Conservation (phyloP, 1,140 invertebrate genomes). For the Pseudomyrmex gracilis region DNA sequence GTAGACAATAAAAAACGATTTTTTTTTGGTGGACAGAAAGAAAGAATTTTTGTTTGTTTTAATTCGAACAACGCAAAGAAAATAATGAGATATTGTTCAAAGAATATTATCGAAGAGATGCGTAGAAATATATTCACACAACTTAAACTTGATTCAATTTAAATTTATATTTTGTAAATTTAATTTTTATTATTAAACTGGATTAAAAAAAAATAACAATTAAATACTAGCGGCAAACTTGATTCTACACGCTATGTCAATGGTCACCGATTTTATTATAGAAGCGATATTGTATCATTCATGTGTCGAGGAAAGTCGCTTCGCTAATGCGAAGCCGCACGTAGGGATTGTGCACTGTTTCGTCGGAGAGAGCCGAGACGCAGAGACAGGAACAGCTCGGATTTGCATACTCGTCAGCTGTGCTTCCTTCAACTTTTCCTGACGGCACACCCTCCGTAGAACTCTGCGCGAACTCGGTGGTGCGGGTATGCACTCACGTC, state of each 20-base stretch:
- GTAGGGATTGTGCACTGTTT: conserved; percentile 79
- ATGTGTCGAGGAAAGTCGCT: conserved; percentile 69
- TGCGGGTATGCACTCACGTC: conserved; percentile 71
- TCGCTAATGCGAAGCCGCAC: conserved; percentile 77
- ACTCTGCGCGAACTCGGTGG: conserved; percentile 68
- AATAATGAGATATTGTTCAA: conserved; percentile 2
- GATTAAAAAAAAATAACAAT: no score
- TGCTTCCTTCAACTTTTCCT: conserved; percentile 86
- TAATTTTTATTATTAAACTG: no score
- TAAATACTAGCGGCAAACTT: conserved; percentile 2
- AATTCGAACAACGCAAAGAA: neutral
- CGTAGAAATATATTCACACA: no score
- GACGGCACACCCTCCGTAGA: conserved; percentile 78
- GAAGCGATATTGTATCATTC: neutral
- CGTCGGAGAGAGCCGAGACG: conserved; percentile 64
- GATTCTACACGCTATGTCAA: conserved; percentile 12
- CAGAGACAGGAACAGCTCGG: conserved; percentile 70
- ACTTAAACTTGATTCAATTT: no score
- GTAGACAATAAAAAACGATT: neutral
- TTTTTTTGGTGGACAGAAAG: neutral
- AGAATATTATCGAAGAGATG: neutral
- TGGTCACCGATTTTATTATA: conserved; percentile 15
- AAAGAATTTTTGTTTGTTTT: neutral
- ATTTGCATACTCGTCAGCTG: conserved; percentile 86
- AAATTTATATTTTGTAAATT: no score